Base-by-base conservation (phyloP, 2,797 vertebrate species). In the Ciconia nigra region DNA sequence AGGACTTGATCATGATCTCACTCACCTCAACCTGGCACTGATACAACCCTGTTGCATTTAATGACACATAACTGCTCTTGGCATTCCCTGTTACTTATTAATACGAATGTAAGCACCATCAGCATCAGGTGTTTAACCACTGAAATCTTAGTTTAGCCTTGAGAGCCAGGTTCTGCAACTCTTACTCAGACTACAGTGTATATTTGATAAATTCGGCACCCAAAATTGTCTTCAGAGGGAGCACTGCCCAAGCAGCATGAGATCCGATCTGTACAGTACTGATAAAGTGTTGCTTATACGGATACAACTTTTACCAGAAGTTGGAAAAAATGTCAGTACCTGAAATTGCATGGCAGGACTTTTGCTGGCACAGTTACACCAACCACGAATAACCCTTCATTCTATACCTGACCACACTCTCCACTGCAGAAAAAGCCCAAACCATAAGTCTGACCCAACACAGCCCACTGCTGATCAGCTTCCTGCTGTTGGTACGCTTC, bases 11-110 rank as follows among this genome's bases (percentile, higher is more conserved):
- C 63, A 58, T 76, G 69, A 91, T 69, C 76, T 94, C 84, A 41
- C 72, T 69, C 65, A 70, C 10, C 63, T 57, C 1, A 2, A 14
- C 15, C 8, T 95, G 79, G 89, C 94, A 61, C 58, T 16, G 20
- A 31, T 52, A 89, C 82, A 95, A 39, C 11, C 6, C 57, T 55
- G 37, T 22, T 77, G 55, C 33, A 57, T 67, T 44, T 61, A 80
- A 65, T 61, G 57, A 81, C 87, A 72, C 82, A 39, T 78, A 84
- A 78, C 76, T 91, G 79, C 72, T 85, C 24, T 7, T 86, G 79
- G 63, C 39, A 49, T 72, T 85, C 76, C 47, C 72, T 93, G 93
- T 95, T 89, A 91, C 62, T 76, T 70, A 81, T 92, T 95, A 96
- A 88, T 19, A 78, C 28, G 72, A 87, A 46, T 35, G 92, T 83